Percentiles rank a stretch among this genome's conserved stretches.
phyloP scores from a whole-genome alignment of 2,113 vertebrate species.

The Menura novaehollandiae region DNA sequence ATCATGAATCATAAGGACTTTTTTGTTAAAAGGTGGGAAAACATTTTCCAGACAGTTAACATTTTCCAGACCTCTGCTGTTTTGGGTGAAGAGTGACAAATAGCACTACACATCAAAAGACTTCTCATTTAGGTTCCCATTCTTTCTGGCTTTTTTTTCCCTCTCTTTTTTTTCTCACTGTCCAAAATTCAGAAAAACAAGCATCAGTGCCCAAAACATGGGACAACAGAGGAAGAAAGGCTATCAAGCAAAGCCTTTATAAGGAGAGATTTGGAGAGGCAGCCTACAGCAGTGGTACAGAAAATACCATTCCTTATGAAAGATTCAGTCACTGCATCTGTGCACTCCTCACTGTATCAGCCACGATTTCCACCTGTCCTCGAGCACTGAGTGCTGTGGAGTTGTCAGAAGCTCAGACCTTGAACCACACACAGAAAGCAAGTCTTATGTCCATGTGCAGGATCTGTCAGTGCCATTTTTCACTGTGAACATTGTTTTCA shows the following conservation, averaged over 20 bases:
- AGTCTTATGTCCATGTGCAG: neutral
- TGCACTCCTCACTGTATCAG: neutral
- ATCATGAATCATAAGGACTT: constrained; percentile 1
- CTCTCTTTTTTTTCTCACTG: neutral
- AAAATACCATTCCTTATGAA: neutral
- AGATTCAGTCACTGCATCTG: neutral
- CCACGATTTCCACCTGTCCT: neutral
- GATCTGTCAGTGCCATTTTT: neutral
- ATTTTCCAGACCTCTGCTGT: constrained; percentile 24
- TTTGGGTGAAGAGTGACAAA: constrained; percentile 33
- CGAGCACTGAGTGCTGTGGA: neutral
- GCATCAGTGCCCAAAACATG: neutral
- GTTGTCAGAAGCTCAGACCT: neutral
- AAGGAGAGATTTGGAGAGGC: neutral
- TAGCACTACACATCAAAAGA: neutral
- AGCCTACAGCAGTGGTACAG: neutral
- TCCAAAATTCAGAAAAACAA: neutral
- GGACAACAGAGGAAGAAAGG: neutral
- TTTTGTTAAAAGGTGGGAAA: constrained; percentile 10
- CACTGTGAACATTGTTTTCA: neutral
- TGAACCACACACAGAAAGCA: neutral
- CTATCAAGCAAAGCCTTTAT: neutral
- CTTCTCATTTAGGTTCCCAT: neutral
- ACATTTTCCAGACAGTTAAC: constrained; percentile 28
- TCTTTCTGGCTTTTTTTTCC: neutral